phyloP scores from a whole-genome alignment of 2,888 invertebrate genomes.

The Calephelis perditalis region DNA sequence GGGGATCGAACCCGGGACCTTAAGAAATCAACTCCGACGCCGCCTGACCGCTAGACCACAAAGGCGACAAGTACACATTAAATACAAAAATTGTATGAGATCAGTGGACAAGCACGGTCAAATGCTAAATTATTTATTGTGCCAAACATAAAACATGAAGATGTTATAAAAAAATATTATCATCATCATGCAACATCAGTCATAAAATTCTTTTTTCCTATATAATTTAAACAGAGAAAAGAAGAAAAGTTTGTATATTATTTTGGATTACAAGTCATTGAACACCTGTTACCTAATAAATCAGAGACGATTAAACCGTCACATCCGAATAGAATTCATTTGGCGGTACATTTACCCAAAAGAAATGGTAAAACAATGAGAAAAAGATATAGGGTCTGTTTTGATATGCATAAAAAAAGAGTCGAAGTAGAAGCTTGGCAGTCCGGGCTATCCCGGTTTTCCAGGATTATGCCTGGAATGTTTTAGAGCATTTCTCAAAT shows the following conservation, averaged over 20 bases:
- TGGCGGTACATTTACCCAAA: conserved; percentile 21
- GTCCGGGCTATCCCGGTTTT: conserved; percentile 22
- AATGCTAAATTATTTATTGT: conserved; percentile 11
- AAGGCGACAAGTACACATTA: background rate
- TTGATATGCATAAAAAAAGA: conserved; percentile 18
- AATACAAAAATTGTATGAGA: conserved; percentile 3
- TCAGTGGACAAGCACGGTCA: background rate
- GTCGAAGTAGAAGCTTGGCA: conserved; percentile 18
- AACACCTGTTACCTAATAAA: conserved; percentile 13
- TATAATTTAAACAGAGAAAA: conserved; percentile 12
- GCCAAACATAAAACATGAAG: conserved; percentile 10
- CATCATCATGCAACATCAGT: conserved; percentile 2
- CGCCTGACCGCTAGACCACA: no score
- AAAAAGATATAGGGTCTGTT: conserved; percentile 23
- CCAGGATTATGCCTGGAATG: conserved; percentile 22
- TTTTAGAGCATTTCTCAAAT: conserved; percentile 20
- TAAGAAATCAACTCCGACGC: no score
- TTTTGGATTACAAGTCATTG: conserved; percentile 11
- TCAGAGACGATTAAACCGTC: conserved; percentile 8
- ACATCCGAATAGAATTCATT: conserved; percentile 17
- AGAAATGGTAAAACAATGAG: conserved; percentile 19
- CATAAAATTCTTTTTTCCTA: conserved; percentile 12
- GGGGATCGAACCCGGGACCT: no score
- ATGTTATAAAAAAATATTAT: conserved; percentile 11
- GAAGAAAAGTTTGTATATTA: conserved; percentile 10